A percentile compares a stretch with the other conserved stretches of the same genome.
Conservation (phyloP, 2,113 vertebrate genomes). For the Periophthalmodon schlosseri region DNA sequence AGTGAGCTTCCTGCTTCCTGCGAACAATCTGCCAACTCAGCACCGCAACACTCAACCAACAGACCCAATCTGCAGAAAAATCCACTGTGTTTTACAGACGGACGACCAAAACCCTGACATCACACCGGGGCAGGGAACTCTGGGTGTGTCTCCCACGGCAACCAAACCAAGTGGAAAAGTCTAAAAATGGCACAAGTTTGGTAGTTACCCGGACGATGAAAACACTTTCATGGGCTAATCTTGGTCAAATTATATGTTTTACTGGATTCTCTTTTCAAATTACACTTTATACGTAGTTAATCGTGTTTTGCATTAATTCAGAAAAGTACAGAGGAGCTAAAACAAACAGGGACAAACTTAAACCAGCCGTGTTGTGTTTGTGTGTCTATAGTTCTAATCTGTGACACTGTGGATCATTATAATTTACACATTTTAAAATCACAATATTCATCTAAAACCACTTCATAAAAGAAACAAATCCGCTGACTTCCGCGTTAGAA, state of each 20-base stretch:
- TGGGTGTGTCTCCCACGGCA: conserved; percentile 42
- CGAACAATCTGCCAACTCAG: conserved; percentile 39
- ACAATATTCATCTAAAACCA: too few relatives aligned
- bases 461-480: too few relatives aligned
- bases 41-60: conserved; percentile 12
- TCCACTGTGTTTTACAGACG: conserved; percentile 19
- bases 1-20: conserved; percentile 41
- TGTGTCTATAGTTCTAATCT: too few relatives aligned
- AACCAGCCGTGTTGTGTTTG: too few relatives aligned
- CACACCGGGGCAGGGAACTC: conserved; percentile 10
- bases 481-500: too few relatives aligned
- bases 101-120: conserved; percentile 22
- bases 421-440: too few relatives aligned
- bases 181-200: neutral
- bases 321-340: neutral
- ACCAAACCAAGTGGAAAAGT: neutral
- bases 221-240: neutral
- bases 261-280: neutral
- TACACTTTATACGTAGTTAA: neutral
- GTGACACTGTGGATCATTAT: too few relatives aligned
- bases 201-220: neutral
- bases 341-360: too few relatives aligned
- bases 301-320: neutral
- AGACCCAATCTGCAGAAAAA: neutral
- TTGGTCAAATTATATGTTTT: neutral